Conservation (phyloP, 2,888 invertebrate genomes). For the Helleia helle region DNA sequence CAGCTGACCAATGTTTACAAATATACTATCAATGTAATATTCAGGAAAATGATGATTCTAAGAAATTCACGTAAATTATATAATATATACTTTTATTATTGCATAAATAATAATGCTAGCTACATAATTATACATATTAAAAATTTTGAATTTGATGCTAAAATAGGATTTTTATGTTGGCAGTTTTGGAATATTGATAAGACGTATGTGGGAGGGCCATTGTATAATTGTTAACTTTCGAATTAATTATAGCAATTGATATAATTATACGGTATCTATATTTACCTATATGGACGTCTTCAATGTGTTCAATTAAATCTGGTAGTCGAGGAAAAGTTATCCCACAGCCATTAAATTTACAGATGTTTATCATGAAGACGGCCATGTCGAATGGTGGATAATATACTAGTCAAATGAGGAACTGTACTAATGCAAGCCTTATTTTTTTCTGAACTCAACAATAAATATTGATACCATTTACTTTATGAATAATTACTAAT, state of each 20-base stretch:
- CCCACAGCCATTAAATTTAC: constrained; percentile 91
- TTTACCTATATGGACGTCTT: constrained; percentile 90
- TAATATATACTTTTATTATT: background rate
- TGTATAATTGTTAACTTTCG: constrained; percentile 33
- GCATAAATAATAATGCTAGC: background rate
- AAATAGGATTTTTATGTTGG: constrained; percentile 43
- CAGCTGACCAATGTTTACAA: constrained; percentile 27
- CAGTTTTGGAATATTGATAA: constrained; percentile 62
- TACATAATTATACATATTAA: background rate
- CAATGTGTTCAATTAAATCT: constrained; percentile 90
- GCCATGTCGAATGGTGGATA: constrained; percentile 79
- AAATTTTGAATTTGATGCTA: background rate
- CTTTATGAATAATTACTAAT: background rate
- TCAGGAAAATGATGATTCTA: background rate
- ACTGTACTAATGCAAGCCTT: constrained; percentile 25
- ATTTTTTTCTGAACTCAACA: background rate
- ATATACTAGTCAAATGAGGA: constrained; percentile 50
- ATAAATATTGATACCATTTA: background rate
- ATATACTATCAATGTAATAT: constrained; percentile 8
- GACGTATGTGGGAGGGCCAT: constrained; percentile 50
- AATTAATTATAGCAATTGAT: constrained; percentile 25
- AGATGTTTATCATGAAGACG: constrained; percentile 91
- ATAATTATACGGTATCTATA: constrained; percentile 37
- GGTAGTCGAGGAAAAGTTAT: constrained; percentile 86
- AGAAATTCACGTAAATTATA: no score